Evolutionary conservation across 2,113 vertebrate species (phyloP).

Genomic region (Suncus etruscus): DNA sequence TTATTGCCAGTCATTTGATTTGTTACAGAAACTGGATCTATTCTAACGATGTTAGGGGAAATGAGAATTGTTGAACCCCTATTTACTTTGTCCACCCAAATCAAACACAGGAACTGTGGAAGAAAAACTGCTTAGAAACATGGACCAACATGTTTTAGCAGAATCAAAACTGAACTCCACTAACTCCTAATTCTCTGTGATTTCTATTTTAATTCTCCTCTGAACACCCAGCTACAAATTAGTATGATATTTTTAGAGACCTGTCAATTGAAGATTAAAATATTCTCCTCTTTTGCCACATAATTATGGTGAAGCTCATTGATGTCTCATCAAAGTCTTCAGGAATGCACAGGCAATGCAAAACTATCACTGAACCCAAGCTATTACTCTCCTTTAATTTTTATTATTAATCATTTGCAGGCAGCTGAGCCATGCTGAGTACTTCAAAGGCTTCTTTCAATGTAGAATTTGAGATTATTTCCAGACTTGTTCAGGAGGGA

Average conservation of each 20-base stretch:
- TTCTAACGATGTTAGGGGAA: neutral
- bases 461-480: constrained; percentile 17
- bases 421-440: neutral
- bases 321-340: constrained; percentile 53
- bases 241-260: constrained; percentile 62
- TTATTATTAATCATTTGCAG: constrained; percentile 60
- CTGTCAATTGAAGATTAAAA: constrained; percentile 63
- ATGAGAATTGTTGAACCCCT: neutral
- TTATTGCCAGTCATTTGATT: neutral
- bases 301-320: constrained; percentile 50
- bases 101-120: neutral
- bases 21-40: neutral
- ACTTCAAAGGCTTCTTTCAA: constrained; percentile 36
- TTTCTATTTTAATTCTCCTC: constrained; percentile 41
- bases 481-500: neutral
- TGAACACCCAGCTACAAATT: constrained; percentile 48
- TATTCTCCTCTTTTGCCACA: constrained; percentile 22
- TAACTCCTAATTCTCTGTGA: constrained; percentile 11
- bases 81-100: neutral
- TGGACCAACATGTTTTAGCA: neutral
- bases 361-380: neutral
- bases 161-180: constrained; percentile 16
- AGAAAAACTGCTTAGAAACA: constrained; percentile 29
- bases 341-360: neutral
- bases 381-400: constrained; percentile 51